Evolutionary conservation across 2,888 invertebrate genomes (phyloP).

Genomic region (Cenopis cana): DNA sequence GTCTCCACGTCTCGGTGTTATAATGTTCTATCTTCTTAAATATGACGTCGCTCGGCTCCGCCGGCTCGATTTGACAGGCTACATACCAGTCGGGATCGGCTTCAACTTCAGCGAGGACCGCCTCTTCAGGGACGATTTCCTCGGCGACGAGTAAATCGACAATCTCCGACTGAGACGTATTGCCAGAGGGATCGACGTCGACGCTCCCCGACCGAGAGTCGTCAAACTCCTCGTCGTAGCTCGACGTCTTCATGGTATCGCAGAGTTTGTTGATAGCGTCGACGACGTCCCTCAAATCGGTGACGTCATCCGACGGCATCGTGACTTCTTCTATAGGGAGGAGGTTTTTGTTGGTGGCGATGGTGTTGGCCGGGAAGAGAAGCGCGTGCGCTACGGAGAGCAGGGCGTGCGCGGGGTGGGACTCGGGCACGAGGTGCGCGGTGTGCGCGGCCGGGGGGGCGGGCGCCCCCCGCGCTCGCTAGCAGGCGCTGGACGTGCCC

Average conservation of each 20-base stretch:
- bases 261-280: conserved; percentile 81
- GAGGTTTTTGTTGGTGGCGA: conserved; percentile 52
- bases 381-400: conserved; percentile 72
- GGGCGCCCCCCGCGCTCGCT: conserved; percentile 77
- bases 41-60: conserved; percentile 38
- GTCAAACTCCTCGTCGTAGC: conserved; percentile 57
- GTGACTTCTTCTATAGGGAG: conserved; percentile 66
- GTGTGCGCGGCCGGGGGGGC: conserved; percentile 56
- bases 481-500: conserved; percentile 83
- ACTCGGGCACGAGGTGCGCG: conserved; percentile 59
- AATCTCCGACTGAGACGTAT: conserved; percentile 35
- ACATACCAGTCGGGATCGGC: conserved; percentile 36
- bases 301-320: conserved; percentile 69
- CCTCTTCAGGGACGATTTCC: conserved; percentile 26
- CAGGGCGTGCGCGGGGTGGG: conserved; percentile 71
- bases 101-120: conserved; percentile 26
- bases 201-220: conserved; percentile 39
- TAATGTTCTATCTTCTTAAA: conserved; percentile 43
- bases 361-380: conserved; percentile 66
- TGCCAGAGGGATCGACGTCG: conserved; percentile 14
- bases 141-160: conserved; percentile 29
- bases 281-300: conserved; percentile 77
- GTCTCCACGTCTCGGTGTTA: conserved; percentile 37
- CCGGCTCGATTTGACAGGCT: conserved; percentile 25
- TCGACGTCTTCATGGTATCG: conserved; percentile 77